Evolutionary conservation across 2,888 invertebrate species (phyloP).

Genomic region (Apotomis turbidana): DNA sequence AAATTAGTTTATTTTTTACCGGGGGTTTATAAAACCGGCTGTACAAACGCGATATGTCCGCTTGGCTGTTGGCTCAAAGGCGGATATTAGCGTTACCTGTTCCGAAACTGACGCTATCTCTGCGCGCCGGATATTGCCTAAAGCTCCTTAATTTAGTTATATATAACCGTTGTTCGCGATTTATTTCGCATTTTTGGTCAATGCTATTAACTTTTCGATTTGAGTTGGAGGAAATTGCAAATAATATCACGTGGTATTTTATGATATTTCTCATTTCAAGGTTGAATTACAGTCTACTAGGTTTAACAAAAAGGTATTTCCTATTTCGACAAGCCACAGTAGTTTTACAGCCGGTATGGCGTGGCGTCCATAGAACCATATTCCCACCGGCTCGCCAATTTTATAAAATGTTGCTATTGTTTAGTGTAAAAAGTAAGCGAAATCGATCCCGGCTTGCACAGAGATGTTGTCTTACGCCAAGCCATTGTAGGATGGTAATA

Average conservation of each 20-base stretch:
- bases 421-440: too few relatives aligned
- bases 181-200: neutral
- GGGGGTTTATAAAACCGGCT: constrained; percentile 23
- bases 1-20: constrained; percentile 13
- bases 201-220: neutral
- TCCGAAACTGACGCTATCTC: constrained; percentile 30
- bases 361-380: too few relatives aligned
- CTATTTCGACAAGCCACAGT: too few relatives aligned
- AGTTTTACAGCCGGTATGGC: too few relatives aligned
- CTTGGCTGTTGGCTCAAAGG: constrained; percentile 1
- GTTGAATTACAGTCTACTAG: too few relatives aligned
- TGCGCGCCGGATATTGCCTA: constrained; percentile 26
- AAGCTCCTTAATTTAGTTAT: constrained; percentile 22
- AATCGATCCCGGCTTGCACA: too few relatives aligned
- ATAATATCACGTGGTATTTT: neutral
- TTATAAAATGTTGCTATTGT: too few relatives aligned
- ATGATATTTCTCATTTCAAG: neutral
- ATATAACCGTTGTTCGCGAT: constrained; percentile 5
- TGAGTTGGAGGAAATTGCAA: too few relatives aligned
- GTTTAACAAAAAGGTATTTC: too few relatives aligned
- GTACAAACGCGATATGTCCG: constrained; percentile 43
- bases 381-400: too few relatives aligned
- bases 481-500: too few relatives aligned
- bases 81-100: constrained; percentile 31
- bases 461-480: too few relatives aligned